Evolutionary conservation across 2,888 invertebrate genomes (phyloP).

Genomic region (Erynnis tages): DNA sequence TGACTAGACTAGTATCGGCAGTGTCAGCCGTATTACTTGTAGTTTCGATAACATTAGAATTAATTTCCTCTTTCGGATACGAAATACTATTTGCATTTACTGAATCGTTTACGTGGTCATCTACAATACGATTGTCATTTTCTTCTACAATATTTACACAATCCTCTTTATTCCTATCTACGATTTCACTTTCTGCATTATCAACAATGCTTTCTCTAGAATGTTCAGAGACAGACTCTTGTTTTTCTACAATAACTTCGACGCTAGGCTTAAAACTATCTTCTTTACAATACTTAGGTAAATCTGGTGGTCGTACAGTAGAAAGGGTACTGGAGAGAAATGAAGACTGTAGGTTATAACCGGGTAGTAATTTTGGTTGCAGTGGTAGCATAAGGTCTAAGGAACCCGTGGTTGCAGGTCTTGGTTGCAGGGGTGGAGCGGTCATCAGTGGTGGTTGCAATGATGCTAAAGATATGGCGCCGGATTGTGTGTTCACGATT

Average conservation of each 20-base stretch:
- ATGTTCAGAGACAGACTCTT: conserved; percentile 46
- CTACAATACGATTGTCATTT: conserved; percentile 45
- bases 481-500: conserved; percentile 70
- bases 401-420: conserved; percentile 86
- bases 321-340: conserved; percentile 77
- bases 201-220: conserved; percentile 43
- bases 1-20: conserved; percentile 48
- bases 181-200: conserved; percentile 45
- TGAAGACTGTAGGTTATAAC: conserved; percentile 75
- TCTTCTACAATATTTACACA: conserved; percentile 49
- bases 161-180: conserved; percentile 49
- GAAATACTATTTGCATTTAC: conserved; percentile 41
- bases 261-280: conserved; percentile 54
- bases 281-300: conserved; percentile 47
- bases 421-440: conserved; percentile 84
- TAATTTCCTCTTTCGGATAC: conserved; percentile 63
- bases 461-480: conserved; percentile 75
- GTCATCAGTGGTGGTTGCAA: conserved; percentile 77
- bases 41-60: conserved; percentile 64
- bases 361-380: conserved; percentile 85
- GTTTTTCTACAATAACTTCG: conserved; percentile 63
- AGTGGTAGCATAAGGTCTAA: conserved; percentile 86
- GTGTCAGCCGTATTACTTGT: conserved; percentile 30
- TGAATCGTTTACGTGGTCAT: conserved; percentile 39
- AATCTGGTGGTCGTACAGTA: conserved; percentile 69